Base-by-base conservation (phyloP, 2,888 invertebrate genomes). In the Idaea dimidiata region DNA sequence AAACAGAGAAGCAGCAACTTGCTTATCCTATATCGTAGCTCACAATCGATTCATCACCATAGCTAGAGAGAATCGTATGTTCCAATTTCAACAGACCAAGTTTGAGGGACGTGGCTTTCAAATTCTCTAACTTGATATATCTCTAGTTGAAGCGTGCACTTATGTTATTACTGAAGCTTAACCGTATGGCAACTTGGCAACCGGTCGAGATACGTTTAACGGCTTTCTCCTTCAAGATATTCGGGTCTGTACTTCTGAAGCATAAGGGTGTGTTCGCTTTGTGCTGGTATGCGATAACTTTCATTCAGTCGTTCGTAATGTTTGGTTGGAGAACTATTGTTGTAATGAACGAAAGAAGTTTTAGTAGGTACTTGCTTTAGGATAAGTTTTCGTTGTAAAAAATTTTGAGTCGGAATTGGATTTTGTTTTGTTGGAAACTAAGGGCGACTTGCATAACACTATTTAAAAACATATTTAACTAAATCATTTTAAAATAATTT, bases 121-220 rank as follows among this genome's bases (percentile, higher is more conserved):
- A 70, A 73, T 68, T 69, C 62, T 24, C 67, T 63, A 73, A 76
- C 75, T 75, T 70, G 62, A 66, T 68, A 72, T 70, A 67, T 64
- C 67, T 61, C 62, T 68, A 55, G 62, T 58, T 65, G 62, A 70
- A 71, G 73, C 70, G 67, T 73, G 74, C 78, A 77, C 75, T 78
- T 78, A 78, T 76, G 75, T 72, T 76, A 76, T 77, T 76, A 74
- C 72, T 69, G 59, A 61, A 66, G 71, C 69, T 77, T 74, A 74
- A 68, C 65, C 67, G 64, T 76, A 71, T 70, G 66, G 67, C 72
- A 72, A 72, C 68, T 70, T 72, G 65, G 63, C 62, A 71, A 32
- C 61, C 43, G 59, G 57, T 31, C 55, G 57, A 54, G 61, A 60
- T 58, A 68, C 62, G 58, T 62, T 67, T 65, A 63, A 63, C 60